Conservation (phyloP, 2,797 vertebrate genomes). For the Sebastes kiyomatsui region DNA sequence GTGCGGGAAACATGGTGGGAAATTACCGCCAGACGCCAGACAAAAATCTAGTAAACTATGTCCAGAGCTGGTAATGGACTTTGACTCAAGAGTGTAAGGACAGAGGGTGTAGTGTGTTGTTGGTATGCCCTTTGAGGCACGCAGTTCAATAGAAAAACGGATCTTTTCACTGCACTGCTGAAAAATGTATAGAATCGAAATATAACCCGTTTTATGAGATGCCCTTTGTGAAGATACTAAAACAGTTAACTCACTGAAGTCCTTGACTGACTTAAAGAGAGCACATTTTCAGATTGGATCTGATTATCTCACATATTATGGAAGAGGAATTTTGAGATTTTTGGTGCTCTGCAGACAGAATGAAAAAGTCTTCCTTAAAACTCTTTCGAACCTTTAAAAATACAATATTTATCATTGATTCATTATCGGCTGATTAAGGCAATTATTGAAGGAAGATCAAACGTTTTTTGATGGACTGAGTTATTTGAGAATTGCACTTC, state of each 20-base stretch:
- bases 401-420: neutral
- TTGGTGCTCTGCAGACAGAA: neutral
- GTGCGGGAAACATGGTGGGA: constrained; percentile 41
- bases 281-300: neutral
- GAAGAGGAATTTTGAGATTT: neutral
- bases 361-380: neutral
- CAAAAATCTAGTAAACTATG: neutral
- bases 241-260: neutral
- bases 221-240: neutral
- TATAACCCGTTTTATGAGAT: neutral
- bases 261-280: neutral
- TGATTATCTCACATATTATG: neutral
- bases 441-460: neutral
- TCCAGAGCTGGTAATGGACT: neutral
- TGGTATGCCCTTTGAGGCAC: neutral
- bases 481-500: neutral
- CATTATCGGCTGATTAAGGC: neutral
- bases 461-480: neutral
- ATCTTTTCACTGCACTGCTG: neutral
- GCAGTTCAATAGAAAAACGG: neutral
- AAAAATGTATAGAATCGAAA: neutral
- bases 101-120: neutral
- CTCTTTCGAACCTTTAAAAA: neutral
- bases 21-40: constrained; percentile 48
- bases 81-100: neutral